Percentiles rank a stretch among this genome's conserved stretches.
Conservation (phyloP, 2,113 vertebrate genomes). For the Ciconia maguari region DNA sequence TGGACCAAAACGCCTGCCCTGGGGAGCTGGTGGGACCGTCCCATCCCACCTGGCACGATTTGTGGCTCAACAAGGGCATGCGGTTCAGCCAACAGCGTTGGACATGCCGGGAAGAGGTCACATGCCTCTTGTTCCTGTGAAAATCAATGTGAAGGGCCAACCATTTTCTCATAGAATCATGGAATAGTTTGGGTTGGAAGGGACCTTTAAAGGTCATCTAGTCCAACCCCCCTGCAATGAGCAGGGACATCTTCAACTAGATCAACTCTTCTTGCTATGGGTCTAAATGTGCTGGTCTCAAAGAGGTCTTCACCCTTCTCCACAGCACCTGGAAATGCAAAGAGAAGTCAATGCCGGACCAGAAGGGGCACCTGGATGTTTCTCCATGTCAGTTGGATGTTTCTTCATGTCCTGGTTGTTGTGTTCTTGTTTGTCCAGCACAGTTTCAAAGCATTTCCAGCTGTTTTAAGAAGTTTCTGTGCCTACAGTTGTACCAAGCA, state of each 20-base stretch:
- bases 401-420: neutral
- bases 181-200: neutral
- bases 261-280: neutral
- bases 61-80: rapidly evolving
- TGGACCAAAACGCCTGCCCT: rapidly evolving
- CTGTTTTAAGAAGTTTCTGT: neutral
- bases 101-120: rapidly evolving
- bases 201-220: neutral
- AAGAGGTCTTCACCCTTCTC: neutral
- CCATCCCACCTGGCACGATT: neutral
- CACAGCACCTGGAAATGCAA: neutral
- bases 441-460: neutral
- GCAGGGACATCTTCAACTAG: neutral
- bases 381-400: neutral
- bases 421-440: neutral
- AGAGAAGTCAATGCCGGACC: neutral
- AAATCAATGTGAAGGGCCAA: neutral
- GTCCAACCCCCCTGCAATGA: neutral
- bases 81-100: neutral
- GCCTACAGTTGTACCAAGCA: neutral
- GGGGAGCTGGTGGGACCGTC: neutral
- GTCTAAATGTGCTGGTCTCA: neutral
- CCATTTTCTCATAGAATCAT: neutral
- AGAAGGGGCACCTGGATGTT: neutral
- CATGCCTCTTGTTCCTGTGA: neutral